Base-by-base conservation (phyloP, 2,113 vertebrate species). In the Ochotona princeps region DNA sequence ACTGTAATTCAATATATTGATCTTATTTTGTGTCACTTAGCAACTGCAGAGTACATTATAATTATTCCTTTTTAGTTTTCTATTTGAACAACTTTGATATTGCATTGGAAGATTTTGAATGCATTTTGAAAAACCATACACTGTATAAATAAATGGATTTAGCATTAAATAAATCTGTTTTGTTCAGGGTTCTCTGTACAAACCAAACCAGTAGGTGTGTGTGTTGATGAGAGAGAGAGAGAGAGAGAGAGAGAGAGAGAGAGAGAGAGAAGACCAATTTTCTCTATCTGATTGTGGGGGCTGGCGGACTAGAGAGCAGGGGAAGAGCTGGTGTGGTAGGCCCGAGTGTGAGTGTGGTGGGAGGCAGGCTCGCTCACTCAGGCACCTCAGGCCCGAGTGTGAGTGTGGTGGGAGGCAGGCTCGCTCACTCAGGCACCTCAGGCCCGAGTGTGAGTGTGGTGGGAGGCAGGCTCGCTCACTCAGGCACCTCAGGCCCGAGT, bases 1-100 rank as follows among this genome's bases (percentile, higher is more conserved):
- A 32, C 44, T 57, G 0, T 80, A 44, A 67, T 81, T 80, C 21
- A 79, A 17, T 51, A 79, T 70, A 28, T 91, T 78, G 30, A 38
- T 32, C 2, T 38, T 38, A 66, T 47, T 87, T 70, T 30, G 4
- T 66, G 65, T 17, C 20, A 26, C 5, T 30, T n/a, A 80, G 7
- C 11, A 54, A 6, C 44, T 65, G 35, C n/a, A 35, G 60, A 91
- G 26, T 81, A 14, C 4, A 57, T 95, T 86, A 7, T 72, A 57
- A 70, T 91, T 85, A 65, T 76, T 65, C 15, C 89, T 92, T 89
- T 44, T 92, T 83, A 17, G 60, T 80, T 91, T 67, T 76, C 28
- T 83, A 80, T 87, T 75, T n/a, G 57, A 87, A 61, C 28, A 69
- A 18, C 65, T 83, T 93, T 57, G 26, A 85, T 51, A 61, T 69